phyloP scores from a whole-genome alignment of 2,797 vertebrate species.

The Buceros bicornis region DNA sequence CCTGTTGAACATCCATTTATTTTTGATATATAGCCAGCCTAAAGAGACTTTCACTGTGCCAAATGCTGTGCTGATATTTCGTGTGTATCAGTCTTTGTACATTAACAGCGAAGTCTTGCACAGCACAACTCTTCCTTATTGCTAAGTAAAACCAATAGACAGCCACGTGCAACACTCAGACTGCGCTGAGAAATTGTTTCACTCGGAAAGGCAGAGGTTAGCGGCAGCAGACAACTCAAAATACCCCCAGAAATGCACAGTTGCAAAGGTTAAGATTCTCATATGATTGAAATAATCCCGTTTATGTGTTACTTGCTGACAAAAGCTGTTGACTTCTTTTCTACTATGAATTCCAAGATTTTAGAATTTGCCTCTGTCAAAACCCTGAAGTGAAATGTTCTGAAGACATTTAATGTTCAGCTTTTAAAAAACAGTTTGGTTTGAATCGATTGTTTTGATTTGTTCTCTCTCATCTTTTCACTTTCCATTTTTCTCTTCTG shows the following conservation, averaged over 20 bases:
- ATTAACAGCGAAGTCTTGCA: neutral
- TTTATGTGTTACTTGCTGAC: slow-evolving; percentile 47
- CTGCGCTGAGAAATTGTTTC: neutral
- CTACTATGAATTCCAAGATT: slow-evolving; percentile 26
- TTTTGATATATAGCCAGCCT: neutral
- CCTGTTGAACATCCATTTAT: neutral
- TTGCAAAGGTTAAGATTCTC: slow-evolving; percentile 54
- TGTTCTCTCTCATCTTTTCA: slow-evolving; percentile 32
- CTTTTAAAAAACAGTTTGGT: neutral
- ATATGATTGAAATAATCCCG: slow-evolving; percentile 45
- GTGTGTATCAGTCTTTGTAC: neutral
- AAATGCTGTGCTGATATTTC: neutral
- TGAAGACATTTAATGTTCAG: slow-evolving; percentile 28
- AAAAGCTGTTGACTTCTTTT: slow-evolving; percentile 60
- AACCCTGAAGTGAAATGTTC: neutral
- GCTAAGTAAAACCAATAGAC: neutral
- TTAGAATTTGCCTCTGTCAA: slow-evolving; percentile 30
- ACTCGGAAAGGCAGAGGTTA: neutral
- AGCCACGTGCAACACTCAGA: neutral
- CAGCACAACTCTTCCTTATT: neutral
- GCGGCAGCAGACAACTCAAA: neutral
- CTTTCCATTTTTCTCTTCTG: slow-evolving; percentile 29
- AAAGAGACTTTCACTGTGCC: neutral
- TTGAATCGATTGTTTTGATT: slow-evolving; percentile 44
- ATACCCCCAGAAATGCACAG: slow-evolving; percentile 47